Percentiles rank a stretch among this genome's conserved stretches.
Conservation (phyloP, 1,140 invertebrate genomes). For the Magallana gigas region DNA sequence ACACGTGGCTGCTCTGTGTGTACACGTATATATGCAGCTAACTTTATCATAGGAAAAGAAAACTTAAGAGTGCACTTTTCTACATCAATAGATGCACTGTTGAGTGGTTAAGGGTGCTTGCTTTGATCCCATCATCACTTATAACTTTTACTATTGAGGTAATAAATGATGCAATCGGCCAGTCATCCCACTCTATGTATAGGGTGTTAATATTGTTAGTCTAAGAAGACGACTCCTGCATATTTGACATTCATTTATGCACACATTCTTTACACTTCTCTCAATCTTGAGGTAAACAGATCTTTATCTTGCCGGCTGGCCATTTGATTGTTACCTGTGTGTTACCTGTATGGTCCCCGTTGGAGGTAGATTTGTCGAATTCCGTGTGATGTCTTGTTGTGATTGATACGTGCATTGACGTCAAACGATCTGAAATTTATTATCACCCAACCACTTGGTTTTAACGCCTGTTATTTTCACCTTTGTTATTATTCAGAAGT, state of each 20-base stretch:
- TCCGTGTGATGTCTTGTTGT: background rate
- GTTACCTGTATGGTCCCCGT: background rate
- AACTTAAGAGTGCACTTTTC: too few relatives aligned
- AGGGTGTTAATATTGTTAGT: too few relatives aligned
- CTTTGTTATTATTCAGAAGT: background rate
- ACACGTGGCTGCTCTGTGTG: too few relatives aligned
- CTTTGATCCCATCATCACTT: too few relatives aligned
- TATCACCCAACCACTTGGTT: background rate
- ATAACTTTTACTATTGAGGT: too few relatives aligned
- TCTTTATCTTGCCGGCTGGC: background rate
- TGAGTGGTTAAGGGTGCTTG: too few relatives aligned
- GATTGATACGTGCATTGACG: background rate
- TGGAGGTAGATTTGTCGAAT: background rate
- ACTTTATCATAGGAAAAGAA: too few relatives aligned
- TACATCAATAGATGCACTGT: too few relatives aligned
- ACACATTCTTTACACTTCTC: background rate
- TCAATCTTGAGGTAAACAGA: slow-evolving; percentile 9
- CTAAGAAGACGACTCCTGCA: too few relatives aligned
- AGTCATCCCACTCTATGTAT: too few relatives aligned
- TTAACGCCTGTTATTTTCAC: background rate
- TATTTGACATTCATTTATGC: background rate
- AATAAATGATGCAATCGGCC: too few relatives aligned
- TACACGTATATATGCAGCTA: too few relatives aligned
- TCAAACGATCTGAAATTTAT: background rate
- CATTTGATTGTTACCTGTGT: background rate